Evolutionary conservation across 2,113 vertebrate genomes (phyloP).

Genomic region (Ornithorhynchus anatinus): DNA sequence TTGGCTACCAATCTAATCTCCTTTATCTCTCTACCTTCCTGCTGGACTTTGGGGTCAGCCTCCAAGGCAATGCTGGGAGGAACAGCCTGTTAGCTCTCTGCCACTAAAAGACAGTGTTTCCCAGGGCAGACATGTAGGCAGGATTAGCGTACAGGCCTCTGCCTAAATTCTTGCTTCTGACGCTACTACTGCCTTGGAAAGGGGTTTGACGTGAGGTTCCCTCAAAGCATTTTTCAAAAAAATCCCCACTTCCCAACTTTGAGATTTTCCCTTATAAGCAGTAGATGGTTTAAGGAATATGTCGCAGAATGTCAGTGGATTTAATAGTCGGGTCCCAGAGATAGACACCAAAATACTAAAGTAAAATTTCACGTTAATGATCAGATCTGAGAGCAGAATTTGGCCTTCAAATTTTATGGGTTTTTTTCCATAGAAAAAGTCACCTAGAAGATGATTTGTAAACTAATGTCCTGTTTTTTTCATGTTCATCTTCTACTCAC

Average conservation of each 20-base stretch:
- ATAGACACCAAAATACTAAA: not conserved
- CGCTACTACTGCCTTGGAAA: too few relatives aligned
- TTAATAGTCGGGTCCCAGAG: not conserved
- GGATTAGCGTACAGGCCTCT: too few relatives aligned
- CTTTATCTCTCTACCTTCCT: too few relatives aligned
- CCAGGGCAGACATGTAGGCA: too few relatives aligned
- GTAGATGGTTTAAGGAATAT: not conserved
- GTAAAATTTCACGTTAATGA: not conserved
- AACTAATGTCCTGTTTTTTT: not conserved
- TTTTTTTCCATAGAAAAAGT: conserved; percentile 11
- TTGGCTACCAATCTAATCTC: too few relatives aligned
- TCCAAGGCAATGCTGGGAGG: too few relatives aligned
- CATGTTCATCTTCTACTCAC: conserved; percentile 14
- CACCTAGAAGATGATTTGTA: not conserved
- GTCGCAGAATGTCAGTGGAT: not conserved
- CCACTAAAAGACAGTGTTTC: too few relatives aligned
- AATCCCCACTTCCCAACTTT: not conserved
- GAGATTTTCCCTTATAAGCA: not conserved
- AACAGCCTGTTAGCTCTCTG: too few relatives aligned
- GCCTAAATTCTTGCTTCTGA: too few relatives aligned
- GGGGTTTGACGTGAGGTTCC: too few relatives aligned
- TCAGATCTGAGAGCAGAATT: not conserved
- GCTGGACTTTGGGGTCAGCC: too few relatives aligned
- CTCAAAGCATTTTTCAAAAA: too few relatives aligned
- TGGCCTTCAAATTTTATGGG: not conserved